phyloP scores from a whole-genome alignment of 2,113 vertebrate genomes.

The Otis tarda region DNA sequence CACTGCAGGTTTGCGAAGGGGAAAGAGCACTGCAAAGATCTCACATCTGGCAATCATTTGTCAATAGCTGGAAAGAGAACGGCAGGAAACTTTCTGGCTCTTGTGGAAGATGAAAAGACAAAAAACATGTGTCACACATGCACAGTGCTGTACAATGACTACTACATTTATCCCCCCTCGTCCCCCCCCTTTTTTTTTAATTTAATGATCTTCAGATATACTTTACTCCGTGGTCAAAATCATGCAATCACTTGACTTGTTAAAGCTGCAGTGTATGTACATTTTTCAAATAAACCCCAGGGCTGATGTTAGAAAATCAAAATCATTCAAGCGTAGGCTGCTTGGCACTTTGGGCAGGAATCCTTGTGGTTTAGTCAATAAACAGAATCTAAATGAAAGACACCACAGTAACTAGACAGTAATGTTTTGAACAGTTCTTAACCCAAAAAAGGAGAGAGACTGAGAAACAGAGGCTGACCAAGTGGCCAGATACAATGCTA shows the following conservation, averaged over 20 bases:
- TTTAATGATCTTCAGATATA: slow-evolving; percentile 81
- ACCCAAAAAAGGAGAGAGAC: slow-evolving; percentile 14
- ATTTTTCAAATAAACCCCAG: slow-evolving; percentile 80
- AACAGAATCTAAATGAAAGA: slow-evolving; percentile 80
- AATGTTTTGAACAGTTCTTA: slow-evolving; percentile 75
- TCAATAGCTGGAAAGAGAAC: slow-evolving; percentile 93
- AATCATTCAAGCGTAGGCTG: slow-evolving; percentile 75
- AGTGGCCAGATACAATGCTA: slow-evolving; percentile 53
- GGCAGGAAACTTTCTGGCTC: slow-evolving; percentile 95
- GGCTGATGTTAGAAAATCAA: slow-evolving; percentile 80
- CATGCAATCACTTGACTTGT: slow-evolving; percentile 77
- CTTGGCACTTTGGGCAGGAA: slow-evolving; percentile 78
- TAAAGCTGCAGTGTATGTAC: slow-evolving; percentile 76
- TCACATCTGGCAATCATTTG: slow-evolving; percentile 99
- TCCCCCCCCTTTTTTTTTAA: not conserved
- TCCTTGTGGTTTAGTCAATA: slow-evolving; percentile 80
- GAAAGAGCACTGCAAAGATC: slow-evolving; percentile 81
- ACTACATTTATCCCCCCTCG: slow-evolving; percentile 73
- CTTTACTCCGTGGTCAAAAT: slow-evolving; percentile 73
- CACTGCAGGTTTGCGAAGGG: slow-evolving; percentile 80
- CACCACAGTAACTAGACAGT: slow-evolving; percentile 75
- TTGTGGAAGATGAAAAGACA: slow-evolving; percentile 96
- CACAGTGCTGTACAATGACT: slow-evolving; percentile 84
- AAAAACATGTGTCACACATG: slow-evolving; percentile 92
- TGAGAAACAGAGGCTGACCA: slow-evolving; percentile 11